Conservation (phyloP, 1,140 invertebrate species). For the Choristoneura fumiferana region DNA sequence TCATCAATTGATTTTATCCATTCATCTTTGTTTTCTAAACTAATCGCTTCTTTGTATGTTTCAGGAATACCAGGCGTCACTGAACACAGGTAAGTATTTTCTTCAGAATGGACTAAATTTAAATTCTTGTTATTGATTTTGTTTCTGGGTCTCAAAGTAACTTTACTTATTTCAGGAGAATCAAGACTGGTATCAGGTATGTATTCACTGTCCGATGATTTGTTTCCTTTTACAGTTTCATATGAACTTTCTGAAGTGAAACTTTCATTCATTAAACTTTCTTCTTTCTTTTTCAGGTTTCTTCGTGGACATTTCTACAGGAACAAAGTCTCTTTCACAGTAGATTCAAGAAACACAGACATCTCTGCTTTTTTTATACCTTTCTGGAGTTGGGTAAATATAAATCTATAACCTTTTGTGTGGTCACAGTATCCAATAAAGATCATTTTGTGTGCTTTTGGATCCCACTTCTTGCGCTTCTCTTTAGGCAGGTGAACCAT, state of each 20-base stretch:
- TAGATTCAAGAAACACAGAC: slow-evolving; percentile 36
- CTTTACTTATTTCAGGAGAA: slow-evolving; percentile 19
- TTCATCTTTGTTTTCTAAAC: slow-evolving; percentile 22
- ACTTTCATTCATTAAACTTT: slow-evolving; percentile 2
- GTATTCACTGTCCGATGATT: slow-evolving; percentile 27
- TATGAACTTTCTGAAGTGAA: slow-evolving; percentile 15
- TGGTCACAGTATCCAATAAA: slow-evolving; percentile 42
- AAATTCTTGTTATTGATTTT: background rate
- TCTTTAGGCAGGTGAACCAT: slow-evolving; percentile 55
- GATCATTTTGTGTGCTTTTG: slow-evolving; percentile 40
- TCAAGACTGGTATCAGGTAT: slow-evolving; percentile 23
- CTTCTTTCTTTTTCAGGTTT: slow-evolving; percentile 11
- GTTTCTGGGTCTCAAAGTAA: slow-evolving; percentile 26
- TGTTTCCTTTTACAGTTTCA: slow-evolving; percentile 38
- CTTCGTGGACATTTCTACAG: slow-evolving; percentile 24
- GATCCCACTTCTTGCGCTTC: slow-evolving; percentile 41
- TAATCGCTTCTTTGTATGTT: slow-evolving; percentile 30
- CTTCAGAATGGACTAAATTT: background rate
- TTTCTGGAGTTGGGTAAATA: slow-evolving; percentile 23
- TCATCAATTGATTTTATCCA: slow-evolving; percentile 41
- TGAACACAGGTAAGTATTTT: slow-evolving; percentile 27
- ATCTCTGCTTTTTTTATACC: slow-evolving; percentile 29
- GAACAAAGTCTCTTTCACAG: slow-evolving; percentile 36
- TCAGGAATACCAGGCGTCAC: slow-evolving; percentile 12
- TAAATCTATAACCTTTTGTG: slow-evolving; percentile 39